A percentile compares a stretch with the other conserved stretches of the same genome.
Conservation (phyloP, 2,113 vertebrate genomes). For the Sapayoa aenigma region DNA sequence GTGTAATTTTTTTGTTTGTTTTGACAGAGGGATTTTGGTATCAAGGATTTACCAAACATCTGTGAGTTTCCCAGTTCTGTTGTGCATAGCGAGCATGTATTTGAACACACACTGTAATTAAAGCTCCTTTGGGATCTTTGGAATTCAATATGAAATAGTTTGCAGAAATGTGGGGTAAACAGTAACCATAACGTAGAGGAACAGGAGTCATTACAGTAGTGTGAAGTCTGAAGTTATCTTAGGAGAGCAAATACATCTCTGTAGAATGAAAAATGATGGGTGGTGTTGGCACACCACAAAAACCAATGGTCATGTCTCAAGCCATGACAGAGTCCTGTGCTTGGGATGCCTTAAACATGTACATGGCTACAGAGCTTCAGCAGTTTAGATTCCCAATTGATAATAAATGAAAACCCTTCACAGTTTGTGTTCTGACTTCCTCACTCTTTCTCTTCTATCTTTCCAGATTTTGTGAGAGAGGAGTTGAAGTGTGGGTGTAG, state of each 20-base stretch:
- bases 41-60: background rate
- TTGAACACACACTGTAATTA: background rate
- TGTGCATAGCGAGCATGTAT: background rate
- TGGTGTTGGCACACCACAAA: background rate
- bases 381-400: background rate
- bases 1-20: background rate
- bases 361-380: background rate
- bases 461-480: background rate
- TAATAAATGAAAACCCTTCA: background rate
- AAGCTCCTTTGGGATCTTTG: background rate
- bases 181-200: background rate
- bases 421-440: background rate
- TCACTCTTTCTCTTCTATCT: background rate
- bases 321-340: background rate
- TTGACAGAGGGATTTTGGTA: background rate
- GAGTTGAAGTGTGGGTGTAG: background rate
- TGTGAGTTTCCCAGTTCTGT: background rate
- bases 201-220: background rate
- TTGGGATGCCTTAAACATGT: background rate
- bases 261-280: background rate
- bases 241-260: background rate
- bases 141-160: background rate
- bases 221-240: background rate
- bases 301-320: rapidly evolving
- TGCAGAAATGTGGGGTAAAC: background rate